phyloP scores from a whole-genome alignment of 2,113 vertebrate species.

The Corydoras sp. region DNA sequence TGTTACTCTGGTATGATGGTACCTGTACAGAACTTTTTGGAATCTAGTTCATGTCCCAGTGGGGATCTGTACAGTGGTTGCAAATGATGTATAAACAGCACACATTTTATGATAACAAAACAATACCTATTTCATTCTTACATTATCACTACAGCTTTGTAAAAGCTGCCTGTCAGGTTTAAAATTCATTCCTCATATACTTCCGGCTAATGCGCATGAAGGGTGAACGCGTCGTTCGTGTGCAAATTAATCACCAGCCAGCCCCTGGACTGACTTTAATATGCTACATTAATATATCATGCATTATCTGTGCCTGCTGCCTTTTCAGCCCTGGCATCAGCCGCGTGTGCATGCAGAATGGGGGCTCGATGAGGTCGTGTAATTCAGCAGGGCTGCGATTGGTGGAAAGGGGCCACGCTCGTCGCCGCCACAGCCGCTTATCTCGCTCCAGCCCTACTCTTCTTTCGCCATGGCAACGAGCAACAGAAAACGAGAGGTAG shows the following conservation, averaged over 20 bases:
- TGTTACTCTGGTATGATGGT: too few relatives aligned
- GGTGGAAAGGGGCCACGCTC: constrained; percentile 39
- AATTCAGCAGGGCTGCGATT: constrained; percentile 34
- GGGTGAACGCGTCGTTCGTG: background rate
- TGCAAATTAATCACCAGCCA: constrained; percentile 7
- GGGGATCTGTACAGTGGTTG: too few relatives aligned
- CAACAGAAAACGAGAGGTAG: constrained; percentile 37
- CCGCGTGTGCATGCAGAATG: constrained; percentile 31
- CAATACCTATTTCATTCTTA: too few relatives aligned
- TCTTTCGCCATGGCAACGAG: constrained; percentile 60
- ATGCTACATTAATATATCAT: constrained; percentile 5
- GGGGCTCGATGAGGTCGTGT: constrained; percentile 40
- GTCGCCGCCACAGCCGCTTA: constrained; percentile 62
- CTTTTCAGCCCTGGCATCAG: constrained; percentile 31
- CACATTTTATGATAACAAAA: too few relatives aligned
- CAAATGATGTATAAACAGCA: too few relatives aligned
- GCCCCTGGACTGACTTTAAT: constrained; percentile 5
- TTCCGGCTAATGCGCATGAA: too few relatives aligned
- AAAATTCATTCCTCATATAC: too few relatives aligned
- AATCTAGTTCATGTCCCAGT: too few relatives aligned
- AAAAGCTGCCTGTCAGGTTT: too few relatives aligned
- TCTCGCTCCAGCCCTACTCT: constrained; percentile 54
- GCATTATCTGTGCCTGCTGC: background rate
- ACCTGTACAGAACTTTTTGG: too few relatives aligned
- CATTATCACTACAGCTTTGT: too few relatives aligned